Conservation (phyloP, 2,113 vertebrate species). For the Anoura caudifer region DNA sequence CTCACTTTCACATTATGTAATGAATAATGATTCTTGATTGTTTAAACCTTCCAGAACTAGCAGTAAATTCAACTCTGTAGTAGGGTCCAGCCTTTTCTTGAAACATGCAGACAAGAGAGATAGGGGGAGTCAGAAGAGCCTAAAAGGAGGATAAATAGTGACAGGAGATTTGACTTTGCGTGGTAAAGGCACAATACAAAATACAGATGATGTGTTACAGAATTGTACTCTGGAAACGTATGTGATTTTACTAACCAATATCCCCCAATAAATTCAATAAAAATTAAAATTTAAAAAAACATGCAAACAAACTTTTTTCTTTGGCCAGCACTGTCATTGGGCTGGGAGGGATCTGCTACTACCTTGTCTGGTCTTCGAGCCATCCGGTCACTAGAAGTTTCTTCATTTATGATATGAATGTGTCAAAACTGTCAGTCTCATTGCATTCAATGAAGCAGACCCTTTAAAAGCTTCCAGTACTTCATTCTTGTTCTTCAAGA, state of each 20-base stretch:
- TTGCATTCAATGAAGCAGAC: not conserved
- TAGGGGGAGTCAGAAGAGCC: not conserved
- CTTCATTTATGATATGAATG: not conserved
- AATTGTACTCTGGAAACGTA: not conserved
- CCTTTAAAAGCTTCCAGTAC: not conserved
- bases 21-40: not conserved
- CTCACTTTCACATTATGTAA: not conserved
- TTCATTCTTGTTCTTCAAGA: not conserved
- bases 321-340: not conserved
- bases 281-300: not conserved
- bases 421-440: too few species aligned
- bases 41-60: not conserved
- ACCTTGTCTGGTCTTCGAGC: not conserved
- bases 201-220: not conserved
- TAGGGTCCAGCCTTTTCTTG: not conserved
- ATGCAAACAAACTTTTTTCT: not conserved
- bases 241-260: not conserved
- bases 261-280: not conserved
- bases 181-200: not conserved
- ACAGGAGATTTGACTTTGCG: not conserved
- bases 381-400: not conserved
- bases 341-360: not conserved
- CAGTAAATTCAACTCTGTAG: not conserved
- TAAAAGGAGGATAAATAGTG: not conserved
- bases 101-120: not conserved